Evolutionary conservation across 2,888 invertebrate species (phyloP), one percentile per base, ranked within the genome.

Genomic region (Drosophila anceps): DNA sequence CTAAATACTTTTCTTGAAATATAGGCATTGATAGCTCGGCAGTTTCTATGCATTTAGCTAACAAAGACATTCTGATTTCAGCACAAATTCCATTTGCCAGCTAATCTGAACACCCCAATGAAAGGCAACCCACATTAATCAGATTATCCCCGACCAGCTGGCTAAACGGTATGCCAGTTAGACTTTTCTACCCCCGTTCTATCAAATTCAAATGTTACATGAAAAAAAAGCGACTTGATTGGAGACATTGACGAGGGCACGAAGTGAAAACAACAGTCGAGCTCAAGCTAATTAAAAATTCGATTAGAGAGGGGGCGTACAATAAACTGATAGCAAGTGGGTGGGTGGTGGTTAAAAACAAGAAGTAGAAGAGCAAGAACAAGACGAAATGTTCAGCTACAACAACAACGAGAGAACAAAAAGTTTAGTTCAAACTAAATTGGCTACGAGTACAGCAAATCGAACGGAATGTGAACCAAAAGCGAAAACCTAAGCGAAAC

Each of bases 251-350:
- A 55, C 65, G 69, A 68, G 65, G 60, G 59, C 65, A 43, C 24
- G 48, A 29, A 37, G 20, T 24, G 60, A 54, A 37, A 55, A 50
- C 18, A 18, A 24, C 43, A 50, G 24, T 37, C 18, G 57, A 48
- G 54, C 71, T 67, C 71, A 57, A 72, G 84, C 78, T 84, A 84
- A 84, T 84, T 90, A 78, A 77, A 88, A 86, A 88, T 90, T 84
- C 90, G 76, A 88, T 84, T 86, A 86, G 71, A 70, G 62, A 20
- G 3, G 35, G 55, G 63, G 48, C 46, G 39, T 63, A 39, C 54
- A 63, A 77, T 67, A 65, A 73, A 73, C 61, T 64, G 71, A 68
- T 67, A 54, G 53, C 54, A 44, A 60, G 37, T 58, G 64, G 58
- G 24, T 50, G 64, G 59, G n/a, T 10, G 39, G 44, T 62, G 41